These are phyloP conservation scores for Lepidothrix coronata DNA, from an alignment of 2,113 vertebrate species.

Conservation along the genomic window DNA sequence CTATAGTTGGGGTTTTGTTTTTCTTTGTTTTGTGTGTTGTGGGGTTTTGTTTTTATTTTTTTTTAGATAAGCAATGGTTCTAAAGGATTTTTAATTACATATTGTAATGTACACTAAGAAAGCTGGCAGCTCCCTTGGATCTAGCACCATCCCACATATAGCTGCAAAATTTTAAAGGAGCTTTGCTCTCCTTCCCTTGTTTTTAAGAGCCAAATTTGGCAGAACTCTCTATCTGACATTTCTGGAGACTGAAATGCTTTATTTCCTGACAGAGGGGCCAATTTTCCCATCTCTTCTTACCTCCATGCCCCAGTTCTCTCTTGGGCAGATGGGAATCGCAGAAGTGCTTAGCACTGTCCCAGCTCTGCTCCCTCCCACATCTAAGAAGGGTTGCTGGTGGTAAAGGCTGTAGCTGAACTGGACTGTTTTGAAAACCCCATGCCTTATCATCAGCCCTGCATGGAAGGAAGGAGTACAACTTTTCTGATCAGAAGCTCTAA, in stretches of 20 bases:
- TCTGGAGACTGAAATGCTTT: background rate
- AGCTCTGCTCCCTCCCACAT: background rate
- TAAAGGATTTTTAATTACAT: constrained; percentile 12
- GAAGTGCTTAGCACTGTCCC: accelerated
- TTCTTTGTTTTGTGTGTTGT: background rate
- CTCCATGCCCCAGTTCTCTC: background rate
- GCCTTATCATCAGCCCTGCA: background rate
- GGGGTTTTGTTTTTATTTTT: background rate
- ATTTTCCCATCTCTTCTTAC: background rate
- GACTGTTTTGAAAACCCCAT: background rate
- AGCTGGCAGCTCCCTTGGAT: background rate
- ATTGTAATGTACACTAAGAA: background rate
- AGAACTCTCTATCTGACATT: background rate
- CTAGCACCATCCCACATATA: background rate
- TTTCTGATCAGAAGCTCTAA: background rate
- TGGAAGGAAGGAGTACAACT: background rate
- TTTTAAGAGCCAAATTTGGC: background rate
- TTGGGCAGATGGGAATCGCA: background rate
- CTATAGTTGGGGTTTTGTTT: background rate
- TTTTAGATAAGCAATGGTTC: background rate
- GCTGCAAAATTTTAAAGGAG: background rate
- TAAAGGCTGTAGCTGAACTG: background rate
- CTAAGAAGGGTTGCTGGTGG: background rate
- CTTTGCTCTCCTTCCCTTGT: background rate
- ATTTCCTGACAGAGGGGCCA: background rate